Percentiles rank a stretch among this genome's conserved stretches.
These are phyloP conservation scores for Bruchidius siliquastri DNA, from an alignment of 2,888 invertebrate genomes.

Conservation along the genomic window DNA sequence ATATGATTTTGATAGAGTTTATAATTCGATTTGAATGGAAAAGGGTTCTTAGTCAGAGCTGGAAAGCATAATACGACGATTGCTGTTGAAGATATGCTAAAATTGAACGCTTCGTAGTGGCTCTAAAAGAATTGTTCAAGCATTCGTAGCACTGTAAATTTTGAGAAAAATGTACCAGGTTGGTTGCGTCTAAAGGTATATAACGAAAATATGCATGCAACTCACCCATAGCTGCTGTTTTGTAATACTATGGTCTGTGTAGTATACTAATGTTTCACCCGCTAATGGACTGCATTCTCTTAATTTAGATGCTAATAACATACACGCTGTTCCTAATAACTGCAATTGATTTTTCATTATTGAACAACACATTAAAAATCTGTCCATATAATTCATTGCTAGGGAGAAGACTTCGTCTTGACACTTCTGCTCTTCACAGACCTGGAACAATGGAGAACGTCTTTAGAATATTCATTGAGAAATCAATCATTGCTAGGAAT, in stretches of 20 bases:
- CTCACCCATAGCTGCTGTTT: conserved; percentile 84
- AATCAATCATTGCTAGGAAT: no score
- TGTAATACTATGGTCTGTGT: conserved; percentile 90
- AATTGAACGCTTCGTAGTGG: no score
- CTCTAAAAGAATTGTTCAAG: no score
- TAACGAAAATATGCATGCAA: conserved; percentile 29
- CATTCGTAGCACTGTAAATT: no score
- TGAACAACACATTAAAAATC: conserved; percentile 80
- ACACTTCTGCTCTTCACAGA: conserved; percentile 89
- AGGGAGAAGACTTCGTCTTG: conserved; percentile 92
- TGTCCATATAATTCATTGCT: conserved; percentile 89
- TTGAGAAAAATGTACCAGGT: no score
- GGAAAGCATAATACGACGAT: no score
- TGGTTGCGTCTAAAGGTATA: not conserved
- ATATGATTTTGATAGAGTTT: no score
- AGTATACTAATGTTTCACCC: conserved; percentile 79
- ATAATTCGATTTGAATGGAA: no score
- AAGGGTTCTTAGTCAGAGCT: no score
- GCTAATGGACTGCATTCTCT: conserved; percentile 79
- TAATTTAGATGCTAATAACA: conserved; percentile 89
- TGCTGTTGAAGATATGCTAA: no score
- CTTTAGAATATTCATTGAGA: no score
- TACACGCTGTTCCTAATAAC: conserved; percentile 85
- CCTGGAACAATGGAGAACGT: conserved; percentile 56
- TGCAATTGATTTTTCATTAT: conserved; percentile 86